Evolutionary conservation across 37 sponge, comb jelly and placozoan genomes (phyloP), one percentile per base, ranked within the genome.

Genomic region (Chondrilla cf. caribensis): DNA sequence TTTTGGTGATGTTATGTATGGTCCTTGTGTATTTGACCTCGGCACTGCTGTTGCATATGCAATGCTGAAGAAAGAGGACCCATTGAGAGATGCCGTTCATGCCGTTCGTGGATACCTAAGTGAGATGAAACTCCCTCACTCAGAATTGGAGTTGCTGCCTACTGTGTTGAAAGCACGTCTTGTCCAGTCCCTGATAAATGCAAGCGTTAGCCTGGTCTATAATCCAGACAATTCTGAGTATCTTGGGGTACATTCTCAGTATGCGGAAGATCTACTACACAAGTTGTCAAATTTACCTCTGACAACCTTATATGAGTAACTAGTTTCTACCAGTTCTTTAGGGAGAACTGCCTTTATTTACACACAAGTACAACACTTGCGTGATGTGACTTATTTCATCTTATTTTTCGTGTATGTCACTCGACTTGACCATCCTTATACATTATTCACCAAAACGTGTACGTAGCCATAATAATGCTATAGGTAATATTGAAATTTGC

Each of bases 151-250:
- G 22, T 25, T 73, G 24, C 15, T 73, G 24, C 36, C 24, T n/a
- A 41, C 18, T 39, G 43, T 73, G 17, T 21, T 39, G 21, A 3
- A 36, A 11, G 76, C 76, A 40, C 76, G 76, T 17, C 44, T 39
- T 15, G 43, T 40, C 21, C 76, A 73, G 76, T 40, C 43, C 25
- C 40, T n/a, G 41, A 24, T 73, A 11, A 73, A 73, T 40, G 43
- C 8, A 2, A 41, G 36, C n/a, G 2, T 73, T 0, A 39, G 41
- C 43, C 1, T 40, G 8, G 21, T 24, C 18, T 1, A 2, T 19
- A 38, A 73, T 39, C 76, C 76, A 24, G 76, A 73, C 41, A 73
- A 73, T 42, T 40, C 8, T 2, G 76, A 73, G 15, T 73, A 73
- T 37, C 24, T 73, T n/a, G 24, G 41, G 15, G 41, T 73, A 7